phyloP scores from a whole-genome alignment of 2,888 invertebrate genomes.

The Xestia ashworthii region DNA sequence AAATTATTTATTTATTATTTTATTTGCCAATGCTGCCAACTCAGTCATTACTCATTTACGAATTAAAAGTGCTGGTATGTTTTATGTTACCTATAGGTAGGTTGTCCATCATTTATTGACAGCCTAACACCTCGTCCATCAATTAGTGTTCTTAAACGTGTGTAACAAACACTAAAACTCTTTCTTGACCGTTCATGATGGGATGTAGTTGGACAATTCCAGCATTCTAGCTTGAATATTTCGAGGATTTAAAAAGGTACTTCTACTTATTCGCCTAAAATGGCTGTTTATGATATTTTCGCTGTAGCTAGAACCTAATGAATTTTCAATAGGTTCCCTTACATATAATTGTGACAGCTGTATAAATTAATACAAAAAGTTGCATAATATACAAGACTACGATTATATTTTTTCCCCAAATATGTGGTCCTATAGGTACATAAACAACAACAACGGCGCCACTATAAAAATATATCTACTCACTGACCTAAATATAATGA shows the following conservation, averaged over 20 bases:
- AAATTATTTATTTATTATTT: too few relatives aligned
- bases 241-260: background rate
- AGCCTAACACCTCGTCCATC: background rate
- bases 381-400: background rate
- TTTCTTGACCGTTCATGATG: background rate
- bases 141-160: background rate
- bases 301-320: too few relatives aligned
- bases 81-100: background rate
- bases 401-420: background rate
- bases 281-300: background rate
- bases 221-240: background rate
- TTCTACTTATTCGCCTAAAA: background rate
- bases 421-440: background rate
- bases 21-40: conserved; percentile 1
- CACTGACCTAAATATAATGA: conserved; percentile 16
- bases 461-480: background rate
- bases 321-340: background rate
- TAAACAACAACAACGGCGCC: background rate
- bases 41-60: conserved; percentile 3
- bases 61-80: background rate
- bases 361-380: background rate
- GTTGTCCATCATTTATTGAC: background rate
- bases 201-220: background rate
- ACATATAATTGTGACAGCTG: background rate
- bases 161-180: background rate